These are phyloP conservation scores for Thecophora atra DNA, from an alignment of 2,888 invertebrate species.

Conservation along the genomic window DNA sequence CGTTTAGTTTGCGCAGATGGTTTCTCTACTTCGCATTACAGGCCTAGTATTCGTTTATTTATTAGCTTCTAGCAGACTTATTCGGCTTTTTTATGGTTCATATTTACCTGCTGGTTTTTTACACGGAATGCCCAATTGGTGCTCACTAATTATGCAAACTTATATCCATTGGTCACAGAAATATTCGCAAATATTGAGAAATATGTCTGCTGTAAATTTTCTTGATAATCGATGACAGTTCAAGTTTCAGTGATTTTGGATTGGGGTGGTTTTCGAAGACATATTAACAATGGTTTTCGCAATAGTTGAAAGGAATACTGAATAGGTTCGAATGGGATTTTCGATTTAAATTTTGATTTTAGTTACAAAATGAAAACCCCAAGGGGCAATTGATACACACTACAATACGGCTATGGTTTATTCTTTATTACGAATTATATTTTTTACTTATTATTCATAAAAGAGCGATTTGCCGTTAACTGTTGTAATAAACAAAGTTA, in stretches of 20 bases:
- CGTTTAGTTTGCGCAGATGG: not conserved
- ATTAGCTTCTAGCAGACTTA: not conserved
- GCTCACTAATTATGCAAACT: conserved; percentile 2
- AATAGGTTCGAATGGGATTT: no score
- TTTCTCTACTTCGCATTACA: conserved; percentile 3
- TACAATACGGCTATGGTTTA: no score
- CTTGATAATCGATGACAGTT: conserved; percentile 32
- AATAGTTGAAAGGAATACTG: no score
- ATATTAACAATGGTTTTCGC: not conserved
- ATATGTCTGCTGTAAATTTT: conserved; percentile 33
- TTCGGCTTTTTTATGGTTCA: not conserved
- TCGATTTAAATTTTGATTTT: no score
- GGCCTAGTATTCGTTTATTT: not conserved
- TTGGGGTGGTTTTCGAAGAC: conserved; percentile 13
- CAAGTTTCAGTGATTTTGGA: conserved; percentile 27
- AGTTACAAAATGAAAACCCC: no score
- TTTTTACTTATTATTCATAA: no score
- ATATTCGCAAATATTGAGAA: not conserved
- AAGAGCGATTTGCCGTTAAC: no score
- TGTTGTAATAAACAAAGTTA: no score
- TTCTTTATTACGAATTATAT: no score
- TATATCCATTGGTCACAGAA: not conserved
- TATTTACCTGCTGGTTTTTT: not conserved
- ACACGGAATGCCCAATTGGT: not conserved
- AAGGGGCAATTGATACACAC: no score